phyloP scores from a whole-genome alignment of 2,113 vertebrate genomes.

The Phycodurus eques region DNA sequence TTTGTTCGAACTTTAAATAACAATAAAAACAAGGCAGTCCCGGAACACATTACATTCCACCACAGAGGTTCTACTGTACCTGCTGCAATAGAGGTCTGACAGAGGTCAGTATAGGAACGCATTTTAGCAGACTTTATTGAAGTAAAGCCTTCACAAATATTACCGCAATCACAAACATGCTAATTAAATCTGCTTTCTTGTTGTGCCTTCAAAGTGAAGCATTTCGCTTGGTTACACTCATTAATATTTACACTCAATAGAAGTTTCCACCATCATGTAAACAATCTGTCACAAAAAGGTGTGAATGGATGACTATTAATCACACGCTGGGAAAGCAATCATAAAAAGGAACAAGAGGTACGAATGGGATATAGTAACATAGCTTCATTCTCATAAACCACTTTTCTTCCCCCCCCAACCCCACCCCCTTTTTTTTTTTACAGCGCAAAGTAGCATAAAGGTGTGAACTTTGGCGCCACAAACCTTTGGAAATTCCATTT shows the following conservation, averaged over 20 bases:
- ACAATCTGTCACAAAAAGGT: background rate
- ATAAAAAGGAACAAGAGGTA: background rate
- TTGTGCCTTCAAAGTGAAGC: background rate
- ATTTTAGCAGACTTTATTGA: background rate
- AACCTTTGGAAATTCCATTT: background rate
- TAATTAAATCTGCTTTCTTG: background rate
- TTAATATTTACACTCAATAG: constrained; percentile 18
- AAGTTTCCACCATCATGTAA: constrained; percentile 12
- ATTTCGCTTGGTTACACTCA: constrained; percentile 1
- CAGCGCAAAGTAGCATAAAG: background rate
- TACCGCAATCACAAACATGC: background rate
- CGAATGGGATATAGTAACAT: background rate
- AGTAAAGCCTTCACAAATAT: background rate
- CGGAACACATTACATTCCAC: background rate
- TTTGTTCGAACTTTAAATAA: background rate
- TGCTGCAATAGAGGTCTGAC: background rate
- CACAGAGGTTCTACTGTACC: too few relatives aligned
- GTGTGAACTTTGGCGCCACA: background rate
- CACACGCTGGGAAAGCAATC: constrained; percentile 2
- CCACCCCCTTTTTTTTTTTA: background rate
- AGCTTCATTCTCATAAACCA: background rate
- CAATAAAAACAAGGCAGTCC: background rate
- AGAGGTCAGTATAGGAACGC: background rate
- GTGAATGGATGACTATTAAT: constrained; percentile 5
- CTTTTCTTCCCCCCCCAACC: too few relatives aligned